phyloP scores from a whole-genome alignment of 2,113 vertebrate genomes.

The Galemys pyrenaicus region DNA sequence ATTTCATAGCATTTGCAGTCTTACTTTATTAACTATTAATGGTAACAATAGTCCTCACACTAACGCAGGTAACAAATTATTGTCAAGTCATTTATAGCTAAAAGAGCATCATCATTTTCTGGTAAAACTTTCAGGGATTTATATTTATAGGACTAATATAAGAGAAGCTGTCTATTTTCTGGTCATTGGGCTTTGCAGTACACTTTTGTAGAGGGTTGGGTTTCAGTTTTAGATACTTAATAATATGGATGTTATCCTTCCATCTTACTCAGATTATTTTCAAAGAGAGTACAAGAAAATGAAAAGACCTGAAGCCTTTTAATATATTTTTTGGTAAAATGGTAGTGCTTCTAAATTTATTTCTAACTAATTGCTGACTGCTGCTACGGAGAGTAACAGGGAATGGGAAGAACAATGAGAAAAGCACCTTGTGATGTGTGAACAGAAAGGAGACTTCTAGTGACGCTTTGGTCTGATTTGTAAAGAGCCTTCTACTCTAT shows the following conservation, averaged over 20 bases:
- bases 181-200: neutral
- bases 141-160: neutral
- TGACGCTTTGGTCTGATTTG: neutral
- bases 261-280: slow-evolving; percentile 7
- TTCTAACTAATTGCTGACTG: slow-evolving; percentile 47
- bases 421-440: neutral
- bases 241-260: neutral
- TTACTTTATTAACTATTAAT: slow-evolving; percentile 39
- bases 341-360: slow-evolving; percentile 66
- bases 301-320: neutral
- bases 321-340: slow-evolving; percentile 49
- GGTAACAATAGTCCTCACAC: neutral
- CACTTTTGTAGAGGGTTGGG: neutral
- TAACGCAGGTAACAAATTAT: slow-evolving; percentile 49
- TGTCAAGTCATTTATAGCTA: neutral
- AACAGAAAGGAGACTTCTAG: neutral
- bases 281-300: neutral
- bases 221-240: neutral
- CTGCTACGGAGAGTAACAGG: neutral
- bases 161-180: neutral
- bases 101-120: neutral
- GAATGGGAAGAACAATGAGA: neutral
- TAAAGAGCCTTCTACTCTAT: neutral
- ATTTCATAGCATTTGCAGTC: neutral
- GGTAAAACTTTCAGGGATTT: neutral